A percentile compares a stretch with the other conserved stretches of the same genome.
Conservation (phyloP, 1,140 invertebrate species). For the Drosophila seguyi region DNA sequence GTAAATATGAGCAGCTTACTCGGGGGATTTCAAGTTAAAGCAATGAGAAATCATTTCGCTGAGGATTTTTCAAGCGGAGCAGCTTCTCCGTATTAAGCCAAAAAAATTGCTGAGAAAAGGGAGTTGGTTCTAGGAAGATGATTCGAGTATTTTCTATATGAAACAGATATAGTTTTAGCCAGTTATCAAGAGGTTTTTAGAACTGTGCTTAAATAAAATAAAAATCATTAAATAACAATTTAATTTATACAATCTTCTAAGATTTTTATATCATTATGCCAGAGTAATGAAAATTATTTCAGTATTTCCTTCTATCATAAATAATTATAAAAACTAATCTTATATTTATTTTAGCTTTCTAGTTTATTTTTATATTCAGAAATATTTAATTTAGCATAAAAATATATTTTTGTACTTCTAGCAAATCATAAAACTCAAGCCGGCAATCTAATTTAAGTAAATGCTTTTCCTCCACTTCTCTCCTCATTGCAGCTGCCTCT, state of each 20-base stretch:
- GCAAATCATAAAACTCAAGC: not conserved
- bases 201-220: not conserved
- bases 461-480: constrained; percentile 52
- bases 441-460: constrained; percentile 70
- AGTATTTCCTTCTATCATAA: too few species aligned
- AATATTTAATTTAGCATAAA: not conserved
- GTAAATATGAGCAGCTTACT: constrained; percentile 79
- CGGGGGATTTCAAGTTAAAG: constrained; percentile 49
- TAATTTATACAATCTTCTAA: too few species aligned
- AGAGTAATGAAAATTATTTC: too few species aligned
- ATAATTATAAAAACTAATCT: not conserved
- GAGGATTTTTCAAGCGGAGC: not conserved
- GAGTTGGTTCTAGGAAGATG: constrained; percentile 11
- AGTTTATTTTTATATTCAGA: not conserved
- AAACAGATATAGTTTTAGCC: constrained; percentile 10
- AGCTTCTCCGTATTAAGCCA: not conserved
- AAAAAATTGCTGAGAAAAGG: not conserved
- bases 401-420: too few species aligned
- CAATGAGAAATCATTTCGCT: constrained; percentile 56
- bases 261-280: too few species aligned
- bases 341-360: not conserved
- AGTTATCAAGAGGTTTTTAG: constrained; percentile 10
- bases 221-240: not conserved
- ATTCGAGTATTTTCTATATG: constrained; percentile 10
- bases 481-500: constrained; percentile 61